Evolutionary conservation across 2,888 invertebrate species (phyloP).

Genomic region (Xestia rhomboidea): DNA sequence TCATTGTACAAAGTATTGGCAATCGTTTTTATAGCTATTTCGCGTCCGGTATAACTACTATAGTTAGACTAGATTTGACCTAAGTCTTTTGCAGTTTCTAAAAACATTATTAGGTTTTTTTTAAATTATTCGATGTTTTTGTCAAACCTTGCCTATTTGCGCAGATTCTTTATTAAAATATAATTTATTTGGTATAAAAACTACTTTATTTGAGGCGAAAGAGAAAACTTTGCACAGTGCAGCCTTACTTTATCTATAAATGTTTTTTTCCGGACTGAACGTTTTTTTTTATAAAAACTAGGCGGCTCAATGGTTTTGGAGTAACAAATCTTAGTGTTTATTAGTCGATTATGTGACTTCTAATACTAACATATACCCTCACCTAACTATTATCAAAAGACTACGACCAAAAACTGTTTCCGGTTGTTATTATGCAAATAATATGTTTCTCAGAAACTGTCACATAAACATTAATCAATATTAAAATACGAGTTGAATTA

Average conservation of each 20-base stretch:
- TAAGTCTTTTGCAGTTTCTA: constrained; percentile 35
- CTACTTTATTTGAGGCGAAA: neutral
- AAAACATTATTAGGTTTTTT: neutral
- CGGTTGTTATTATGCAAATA: neutral
- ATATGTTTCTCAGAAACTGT: constrained; percentile 22
- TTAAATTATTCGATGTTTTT: neutral
- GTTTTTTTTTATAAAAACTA: neutral
- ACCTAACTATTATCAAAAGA: neutral
- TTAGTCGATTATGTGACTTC: neutral
- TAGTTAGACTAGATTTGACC: constrained; percentile 31
- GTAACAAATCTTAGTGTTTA: neutral
- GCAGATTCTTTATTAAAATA: neutral
- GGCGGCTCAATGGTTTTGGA: neutral
- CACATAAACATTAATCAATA: constrained; percentile 26
- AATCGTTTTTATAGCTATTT: constrained; percentile 56
- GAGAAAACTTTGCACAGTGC: neutral
- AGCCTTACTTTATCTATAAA: neutral
- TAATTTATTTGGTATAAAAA: neutral
- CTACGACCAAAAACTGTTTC: neutral
- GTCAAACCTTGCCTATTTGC: constrained; percentile 1
- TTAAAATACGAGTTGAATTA: constrained; percentile 22
- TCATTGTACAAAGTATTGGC: constrained; percentile 60
- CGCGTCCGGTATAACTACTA: constrained; percentile 49
- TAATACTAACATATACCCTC: neutral
- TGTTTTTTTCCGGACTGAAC: neutral